phyloP scores from a whole-genome alignment of 2,888 invertebrate genomes.

The Mimumesa dahlbomi region DNA sequence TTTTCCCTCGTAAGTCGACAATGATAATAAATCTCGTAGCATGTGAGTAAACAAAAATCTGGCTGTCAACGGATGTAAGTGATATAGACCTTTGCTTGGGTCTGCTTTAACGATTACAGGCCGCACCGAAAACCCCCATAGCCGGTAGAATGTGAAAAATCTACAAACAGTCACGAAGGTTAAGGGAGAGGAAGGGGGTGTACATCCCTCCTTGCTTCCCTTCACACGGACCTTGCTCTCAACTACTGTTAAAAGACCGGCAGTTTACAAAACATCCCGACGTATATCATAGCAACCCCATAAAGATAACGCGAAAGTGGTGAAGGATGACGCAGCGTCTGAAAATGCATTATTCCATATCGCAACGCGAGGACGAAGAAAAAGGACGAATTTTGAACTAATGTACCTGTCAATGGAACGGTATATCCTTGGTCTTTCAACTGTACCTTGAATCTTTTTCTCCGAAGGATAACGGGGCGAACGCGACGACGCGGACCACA shows the following conservation, averaged over 20 bases:
- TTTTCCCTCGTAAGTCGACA: constrained; percentile 18
- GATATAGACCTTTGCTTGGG: constrained; percentile 37
- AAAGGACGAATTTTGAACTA: constrained; percentile 45
- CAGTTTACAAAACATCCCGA: constrained; percentile 40
- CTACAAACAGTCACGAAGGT: constrained; percentile 40
- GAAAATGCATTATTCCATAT: constrained; percentile 35
- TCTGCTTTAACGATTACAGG: constrained; percentile 57
- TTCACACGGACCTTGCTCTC: constrained; percentile 11
- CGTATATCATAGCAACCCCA: constrained; percentile 14
- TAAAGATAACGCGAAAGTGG: constrained; percentile 54
- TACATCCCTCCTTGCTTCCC: not conserved
- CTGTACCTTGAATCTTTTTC: not conserved
- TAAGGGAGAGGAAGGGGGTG: not conserved
- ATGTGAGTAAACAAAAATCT: constrained; percentile 63
- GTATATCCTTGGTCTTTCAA: constrained; percentile 15
- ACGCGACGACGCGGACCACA: constrained; percentile 30
- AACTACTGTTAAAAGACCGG: constrained; percentile 12
- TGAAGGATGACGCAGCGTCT: constrained; percentile 32
- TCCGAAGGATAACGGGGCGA: constrained; percentile 9
- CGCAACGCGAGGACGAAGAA: not conserved
- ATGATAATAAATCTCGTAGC: constrained; percentile 62
- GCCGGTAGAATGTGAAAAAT: constrained; percentile 35
- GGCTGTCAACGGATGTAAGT: constrained; percentile 58
- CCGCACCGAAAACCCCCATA: constrained; percentile 25
- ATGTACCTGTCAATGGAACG: constrained; percentile 42